Evolutionary conservation across 2,113 vertebrate genomes (phyloP).

Genomic region (Paralichthys olivaceus): DNA sequence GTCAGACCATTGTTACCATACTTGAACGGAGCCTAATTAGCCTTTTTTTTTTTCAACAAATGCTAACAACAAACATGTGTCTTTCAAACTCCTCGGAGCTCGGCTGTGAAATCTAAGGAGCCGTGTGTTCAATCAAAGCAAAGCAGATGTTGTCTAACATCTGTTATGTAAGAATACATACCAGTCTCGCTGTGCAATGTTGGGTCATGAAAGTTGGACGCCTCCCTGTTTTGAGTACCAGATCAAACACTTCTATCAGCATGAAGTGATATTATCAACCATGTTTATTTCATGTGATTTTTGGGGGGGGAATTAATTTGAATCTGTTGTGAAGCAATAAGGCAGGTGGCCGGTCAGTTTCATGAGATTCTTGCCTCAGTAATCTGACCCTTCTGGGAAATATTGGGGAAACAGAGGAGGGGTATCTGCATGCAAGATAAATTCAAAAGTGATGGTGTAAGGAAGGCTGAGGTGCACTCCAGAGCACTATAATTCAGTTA

Average conservation of each 20-base stretch:
- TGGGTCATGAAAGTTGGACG: conserved; percentile 20
- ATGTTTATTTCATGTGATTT: conserved; percentile 38
- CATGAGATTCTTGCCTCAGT: conserved; percentile 54
- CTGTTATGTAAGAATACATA: conserved; percentile 38
- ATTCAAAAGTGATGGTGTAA: conserved; percentile 27
- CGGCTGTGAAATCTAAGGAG: conserved; percentile 40
- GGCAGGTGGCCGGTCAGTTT: conserved; percentile 62
- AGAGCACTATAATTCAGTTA: conserved; percentile 18
- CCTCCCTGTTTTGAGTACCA: not conserved
- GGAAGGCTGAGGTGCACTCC: conserved; percentile 33
- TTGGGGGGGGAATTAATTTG: not conserved
- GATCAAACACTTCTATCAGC: conserved; percentile 7
- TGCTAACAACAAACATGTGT: conserved; percentile 46
- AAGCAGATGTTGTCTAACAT: conserved; percentile 61
- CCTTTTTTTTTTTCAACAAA: conserved; percentile 27
- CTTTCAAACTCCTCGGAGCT: conserved; percentile 23
- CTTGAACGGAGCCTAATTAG: conserved; percentile 20
- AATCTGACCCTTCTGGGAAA: conserved; percentile 58
- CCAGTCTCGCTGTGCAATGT: conserved; percentile 11
- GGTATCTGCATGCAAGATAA: conserved; percentile 28
- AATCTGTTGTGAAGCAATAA: conserved; percentile 17
- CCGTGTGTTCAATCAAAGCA: conserved; percentile 27
- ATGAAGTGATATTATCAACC: not conserved
- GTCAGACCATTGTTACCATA: not conserved
- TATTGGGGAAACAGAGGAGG: conserved; percentile 25